Base-by-base conservation (phyloP, 2,113 vertebrate species). In the Nerophis lumbriciformis region DNA sequence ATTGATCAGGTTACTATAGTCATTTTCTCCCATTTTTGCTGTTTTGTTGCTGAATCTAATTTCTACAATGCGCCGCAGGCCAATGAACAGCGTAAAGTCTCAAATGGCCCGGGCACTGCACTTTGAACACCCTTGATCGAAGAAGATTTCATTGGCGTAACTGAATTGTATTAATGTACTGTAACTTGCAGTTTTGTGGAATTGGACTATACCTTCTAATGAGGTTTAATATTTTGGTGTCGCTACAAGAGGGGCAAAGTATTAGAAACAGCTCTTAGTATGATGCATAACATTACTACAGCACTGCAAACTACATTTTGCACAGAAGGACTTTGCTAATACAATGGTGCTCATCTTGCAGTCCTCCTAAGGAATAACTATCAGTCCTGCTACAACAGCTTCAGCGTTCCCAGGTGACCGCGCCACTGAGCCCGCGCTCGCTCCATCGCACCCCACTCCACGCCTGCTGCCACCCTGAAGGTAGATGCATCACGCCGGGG, bases 391-490 rank as follows among this genome's bases (percentile, higher is more conserved):
- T 86, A 90, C 87, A 88, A 85, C 85, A 65, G 85, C 88, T 90
- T 78, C 87, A 83, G 84, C 88, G 86, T 90, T 88, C 89, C 89
- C 81, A 88, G 89, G 88, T 91, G 90, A 90, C 88, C 85, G 88
- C 90, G 89, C 89, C 88, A 90, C 87, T 90, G 90, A 88, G 90
- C 83, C 81, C 79, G 66, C 78, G 85, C 71, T 88, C 86, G 90
- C 90, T 91, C 87, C 88, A 86, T 65, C 83, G 87, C 89, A 88
- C 87, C 88, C 88, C 83, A 85, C 89, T 90, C 88, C 86, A 87
- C 84, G 85, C 87, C 89, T 87, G 90, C 89, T 90, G 89, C 90
- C 90, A 89, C 88, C 89, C 90, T 91, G 89, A 91, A 90, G 90
- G 89, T 89, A 89, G 86, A 88, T 91, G 87, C 83, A 88, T 88